These are phyloP conservation scores for Pollimyrus isidori DNA, from an alignment of 2,113 vertebrate genomes.

Conservation along the genomic window DNA sequence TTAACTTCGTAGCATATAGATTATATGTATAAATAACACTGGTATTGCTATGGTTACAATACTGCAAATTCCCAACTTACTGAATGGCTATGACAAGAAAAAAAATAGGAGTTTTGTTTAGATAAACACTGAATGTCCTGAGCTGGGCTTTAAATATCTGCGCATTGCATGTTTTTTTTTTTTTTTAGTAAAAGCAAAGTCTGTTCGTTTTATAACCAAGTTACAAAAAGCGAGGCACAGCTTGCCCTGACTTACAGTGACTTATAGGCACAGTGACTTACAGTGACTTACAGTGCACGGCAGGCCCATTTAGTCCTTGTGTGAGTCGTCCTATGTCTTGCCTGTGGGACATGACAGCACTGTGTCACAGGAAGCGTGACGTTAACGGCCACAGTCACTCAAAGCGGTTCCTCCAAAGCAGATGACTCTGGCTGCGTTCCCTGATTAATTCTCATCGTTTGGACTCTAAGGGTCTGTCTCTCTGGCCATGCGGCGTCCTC, in stretches of 20 bases:
- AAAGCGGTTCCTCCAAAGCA: conserved; percentile 65
- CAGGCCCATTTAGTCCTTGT: not conserved
- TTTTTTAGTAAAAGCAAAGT: not conserved
- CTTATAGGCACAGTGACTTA: not conserved
- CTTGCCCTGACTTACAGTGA: not conserved
- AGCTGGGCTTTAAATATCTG: not conserved
- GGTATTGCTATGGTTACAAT: not conserved
- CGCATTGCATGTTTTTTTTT: not conserved
- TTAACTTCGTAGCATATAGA: not conserved
- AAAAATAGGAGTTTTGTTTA: not conserved
- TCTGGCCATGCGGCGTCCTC: conserved; percentile 44
- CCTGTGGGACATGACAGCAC: not conserved
- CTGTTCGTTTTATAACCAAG: not conserved
- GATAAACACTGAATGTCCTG: not conserved
- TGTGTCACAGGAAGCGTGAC: not conserved
- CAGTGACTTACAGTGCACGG: not conserved
- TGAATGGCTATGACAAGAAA: not conserved
- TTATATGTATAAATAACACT: not conserved
- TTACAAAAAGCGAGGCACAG: not conserved
- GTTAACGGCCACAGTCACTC: conserved; percentile 45
- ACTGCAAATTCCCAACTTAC: not conserved
- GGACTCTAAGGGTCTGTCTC: conserved; percentile 61
- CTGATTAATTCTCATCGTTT: conserved; percentile 69
- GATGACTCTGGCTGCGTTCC: conserved; percentile 62
- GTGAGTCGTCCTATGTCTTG: not conserved